Evolutionary conservation across 2,113 vertebrate genomes (phyloP).

Genomic region (Sminthopsis crassicaudata): DNA sequence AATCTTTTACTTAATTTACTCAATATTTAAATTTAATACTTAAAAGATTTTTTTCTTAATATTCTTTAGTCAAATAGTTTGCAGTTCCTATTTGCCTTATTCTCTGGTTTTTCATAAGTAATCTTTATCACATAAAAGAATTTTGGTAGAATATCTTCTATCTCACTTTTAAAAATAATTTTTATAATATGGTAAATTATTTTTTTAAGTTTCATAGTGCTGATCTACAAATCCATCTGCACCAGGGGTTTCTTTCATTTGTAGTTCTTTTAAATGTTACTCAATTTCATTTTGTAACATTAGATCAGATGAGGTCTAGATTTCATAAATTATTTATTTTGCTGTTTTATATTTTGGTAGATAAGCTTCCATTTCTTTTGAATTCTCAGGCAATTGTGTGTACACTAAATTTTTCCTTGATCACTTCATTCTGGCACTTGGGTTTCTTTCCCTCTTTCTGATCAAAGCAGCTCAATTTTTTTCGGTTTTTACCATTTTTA

Average conservation of each 20-base stretch:
- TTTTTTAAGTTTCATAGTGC: not conserved
- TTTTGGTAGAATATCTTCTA: not conserved
- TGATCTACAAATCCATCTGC: not conserved
- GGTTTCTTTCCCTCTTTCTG: too few relatives aligned
- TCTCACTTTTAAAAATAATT: not conserved
- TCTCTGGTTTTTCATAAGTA: not conserved
- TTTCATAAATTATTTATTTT: not conserved
- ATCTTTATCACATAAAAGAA: not conserved
- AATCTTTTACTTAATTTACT: too few relatives aligned
- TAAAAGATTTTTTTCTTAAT: not conserved
- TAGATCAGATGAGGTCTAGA: not conserved
- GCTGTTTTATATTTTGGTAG: not conserved
- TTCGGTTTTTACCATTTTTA: too few relatives aligned
- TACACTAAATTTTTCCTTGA: too few relatives aligned
- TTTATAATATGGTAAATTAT: not conserved
- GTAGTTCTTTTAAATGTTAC: not conserved
- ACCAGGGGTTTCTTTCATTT: not conserved
- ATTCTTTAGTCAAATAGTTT: not conserved
- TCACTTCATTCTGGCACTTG: too few relatives aligned
- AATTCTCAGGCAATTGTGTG: not conserved
- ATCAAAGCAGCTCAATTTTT: too few relatives aligned
- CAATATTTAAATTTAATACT: too few relatives aligned
- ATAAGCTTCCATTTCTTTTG: not conserved
- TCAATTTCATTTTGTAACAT: not conserved
- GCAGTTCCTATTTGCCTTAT: not conserved